phyloP scores from a whole-genome alignment of 1,140 invertebrate species.

The Trichomalopsis sarcophagae region DNA sequence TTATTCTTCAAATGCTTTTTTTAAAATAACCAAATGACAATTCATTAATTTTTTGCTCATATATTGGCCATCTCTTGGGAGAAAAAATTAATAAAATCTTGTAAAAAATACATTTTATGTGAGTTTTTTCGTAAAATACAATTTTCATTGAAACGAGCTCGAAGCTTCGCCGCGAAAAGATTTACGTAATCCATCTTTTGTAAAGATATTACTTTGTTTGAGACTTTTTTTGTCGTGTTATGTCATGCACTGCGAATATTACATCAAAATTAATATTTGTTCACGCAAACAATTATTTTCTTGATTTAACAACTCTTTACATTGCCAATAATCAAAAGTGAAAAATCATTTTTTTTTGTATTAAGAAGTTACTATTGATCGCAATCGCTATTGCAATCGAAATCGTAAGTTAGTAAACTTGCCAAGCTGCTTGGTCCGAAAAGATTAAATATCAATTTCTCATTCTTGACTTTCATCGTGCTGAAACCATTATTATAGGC shows the following conservation, averaged over 20 bases:
- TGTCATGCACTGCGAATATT: background rate
- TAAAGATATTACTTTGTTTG: background rate
- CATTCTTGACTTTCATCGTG: too few relatives aligned
- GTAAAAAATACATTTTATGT: background rate
- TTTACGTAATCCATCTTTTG: constrained; percentile 33
- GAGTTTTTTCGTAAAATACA: background rate
- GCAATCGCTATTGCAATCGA: too few relatives aligned
- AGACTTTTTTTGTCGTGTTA: background rate
- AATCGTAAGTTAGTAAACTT: too few relatives aligned
- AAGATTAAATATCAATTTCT: too few relatives aligned
- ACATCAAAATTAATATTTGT: too few relatives aligned
- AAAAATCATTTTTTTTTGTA: too few relatives aligned
- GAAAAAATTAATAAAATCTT: background rate
- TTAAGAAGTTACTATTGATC: too few relatives aligned
- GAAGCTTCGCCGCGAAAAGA: background rate
- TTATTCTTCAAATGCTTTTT: background rate
- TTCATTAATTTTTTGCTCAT: background rate
- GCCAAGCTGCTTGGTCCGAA: too few relatives aligned
- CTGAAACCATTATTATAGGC: too few relatives aligned
- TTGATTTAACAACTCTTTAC: too few relatives aligned
- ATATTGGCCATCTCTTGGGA: background rate
- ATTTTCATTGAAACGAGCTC: constrained; percentile 16
- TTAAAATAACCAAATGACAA: background rate
- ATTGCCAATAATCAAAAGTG: too few relatives aligned
- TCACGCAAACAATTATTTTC: background rate